phyloP scores from a whole-genome alignment of 2,888 invertebrate species.

The Dioctria linearis region DNA sequence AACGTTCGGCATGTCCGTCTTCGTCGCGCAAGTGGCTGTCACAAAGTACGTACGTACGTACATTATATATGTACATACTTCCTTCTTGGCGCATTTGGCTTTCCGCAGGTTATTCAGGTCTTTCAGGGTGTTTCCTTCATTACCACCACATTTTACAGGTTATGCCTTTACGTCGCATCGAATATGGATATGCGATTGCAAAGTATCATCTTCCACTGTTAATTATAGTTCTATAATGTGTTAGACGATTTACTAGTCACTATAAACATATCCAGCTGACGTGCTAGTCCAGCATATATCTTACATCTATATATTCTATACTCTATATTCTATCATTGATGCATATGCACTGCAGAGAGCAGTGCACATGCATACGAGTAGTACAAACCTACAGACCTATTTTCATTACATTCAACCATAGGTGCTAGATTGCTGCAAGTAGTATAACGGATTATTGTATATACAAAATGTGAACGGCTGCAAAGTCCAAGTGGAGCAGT shows the following conservation, averaged over 20 bases:
- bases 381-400: slow-evolving; percentile 16
- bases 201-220: slow-evolving; percentile 12
- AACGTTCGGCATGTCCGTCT: background rate
- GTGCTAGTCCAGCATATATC: background rate
- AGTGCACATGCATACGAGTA: background rate
- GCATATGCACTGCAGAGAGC: background rate
- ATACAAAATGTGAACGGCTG: background rate
- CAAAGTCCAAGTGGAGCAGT: slow-evolving; percentile 23
- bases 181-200: background rate
- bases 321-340: background rate
- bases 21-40: slow-evolving; percentile 13
- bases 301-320: too few species aligned
- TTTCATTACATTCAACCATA: slow-evolving; percentile 23
- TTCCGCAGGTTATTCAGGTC: slow-evolving; percentile 33
- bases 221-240: background rate
- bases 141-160: slow-evolving; percentile 28
- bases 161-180: background rate
- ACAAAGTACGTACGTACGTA: background rate
- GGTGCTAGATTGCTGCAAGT: background rate
- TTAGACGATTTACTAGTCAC: background rate
- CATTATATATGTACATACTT: background rate
- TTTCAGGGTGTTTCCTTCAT: slow-evolving; percentile 27
- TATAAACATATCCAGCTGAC: background rate
- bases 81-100: slow-evolving; percentile 1
- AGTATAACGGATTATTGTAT: too few species aligned